A percentile compares a stretch with the other conserved stretches of the same genome.
These are phyloP conservation scores for Mergus octosetaceus DNA, from an alignment of 2,797 vertebrate genomes.

Conservation along the genomic window DNA sequence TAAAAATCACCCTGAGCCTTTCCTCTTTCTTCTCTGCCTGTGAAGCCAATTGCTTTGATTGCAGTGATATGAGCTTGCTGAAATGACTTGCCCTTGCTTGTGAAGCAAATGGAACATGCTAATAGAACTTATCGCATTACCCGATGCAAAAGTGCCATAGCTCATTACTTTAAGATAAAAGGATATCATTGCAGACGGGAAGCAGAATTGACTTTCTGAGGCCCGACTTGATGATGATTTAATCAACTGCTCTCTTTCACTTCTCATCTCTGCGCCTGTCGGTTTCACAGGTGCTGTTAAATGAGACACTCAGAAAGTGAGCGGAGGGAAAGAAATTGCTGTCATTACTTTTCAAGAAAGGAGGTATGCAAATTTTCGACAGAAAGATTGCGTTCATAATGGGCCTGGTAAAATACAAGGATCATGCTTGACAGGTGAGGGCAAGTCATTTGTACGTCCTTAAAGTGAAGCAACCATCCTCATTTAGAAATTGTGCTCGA, in stretches of 20 bases:
- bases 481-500: constrained; percentile 77
- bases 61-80: constrained; percentile 91
- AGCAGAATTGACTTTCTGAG: constrained; percentile 99
- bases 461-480: constrained; percentile 80
- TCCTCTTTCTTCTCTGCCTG: constrained; percentile 84
- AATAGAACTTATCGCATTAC: constrained; percentile 99
- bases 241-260: constrained; percentile 99
- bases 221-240: constrained; percentile 99
- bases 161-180: constrained; percentile 99
- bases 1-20: constrained; percentile 85
- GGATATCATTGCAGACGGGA: constrained; percentile 99
- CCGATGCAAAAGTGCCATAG: constrained; percentile 99
- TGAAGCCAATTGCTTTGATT: constrained; percentile 98
- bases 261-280: constrained; percentile 96
- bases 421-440: constrained; percentile 92
- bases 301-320: constrained; percentile 92
- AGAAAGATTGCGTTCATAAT: constrained; percentile 94
- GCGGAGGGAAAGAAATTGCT: constrained; percentile 90
- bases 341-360: constrained; percentile 96
- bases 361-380: constrained; percentile 95
- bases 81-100: constrained; percentile 98
- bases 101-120: constrained; percentile 99
- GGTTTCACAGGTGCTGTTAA: constrained; percentile 97
- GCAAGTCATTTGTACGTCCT: constrained; percentile 89
- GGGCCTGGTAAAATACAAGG: constrained; percentile 90